Evolutionary conservation across 2,888 invertebrate genomes (phyloP).

Genomic region (Acanthosepion pharaonis): DNA sequence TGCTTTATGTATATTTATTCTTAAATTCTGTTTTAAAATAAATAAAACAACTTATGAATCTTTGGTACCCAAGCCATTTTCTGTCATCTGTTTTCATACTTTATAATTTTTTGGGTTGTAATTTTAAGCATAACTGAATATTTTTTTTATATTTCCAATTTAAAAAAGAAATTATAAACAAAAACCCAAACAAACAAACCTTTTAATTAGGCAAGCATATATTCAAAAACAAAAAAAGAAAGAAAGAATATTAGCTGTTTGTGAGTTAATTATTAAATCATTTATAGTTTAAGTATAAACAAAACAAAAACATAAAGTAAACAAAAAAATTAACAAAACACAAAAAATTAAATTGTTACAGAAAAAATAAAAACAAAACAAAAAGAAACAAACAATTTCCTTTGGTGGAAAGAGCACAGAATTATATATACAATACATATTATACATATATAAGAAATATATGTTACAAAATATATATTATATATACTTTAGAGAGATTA

Average conservation of each 20-base stretch:
- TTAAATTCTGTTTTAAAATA: too few relatives aligned
- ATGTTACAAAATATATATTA: not conserved
- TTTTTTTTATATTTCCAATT: too few relatives aligned
- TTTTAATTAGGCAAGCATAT: not conserved
- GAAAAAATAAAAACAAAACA: not conserved
- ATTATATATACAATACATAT: not conserved
- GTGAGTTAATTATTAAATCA: not conserved
- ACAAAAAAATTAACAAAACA: not conserved
- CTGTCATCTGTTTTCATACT: too few relatives aligned
- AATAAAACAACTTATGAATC: too few relatives aligned
- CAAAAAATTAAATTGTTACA: not conserved
- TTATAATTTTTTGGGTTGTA: too few relatives aligned
- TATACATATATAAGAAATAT: not conserved
- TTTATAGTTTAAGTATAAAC: too few relatives aligned
- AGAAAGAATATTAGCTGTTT: not conserved
- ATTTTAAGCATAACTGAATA: too few relatives aligned
- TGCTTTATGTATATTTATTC: too few relatives aligned
- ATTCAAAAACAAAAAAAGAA: too few relatives aligned
- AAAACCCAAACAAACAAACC: not conserved
- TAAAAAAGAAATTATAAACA: too few relatives aligned
- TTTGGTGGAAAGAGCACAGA: not conserved
- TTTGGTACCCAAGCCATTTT: too few relatives aligned
- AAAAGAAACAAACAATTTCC: not conserved
- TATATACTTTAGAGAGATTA: not conserved
- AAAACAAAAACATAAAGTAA: not conserved